These are phyloP conservation scores for Xiphydria camelus DNA, from an alignment of 2,888 invertebrate species.

Conservation along the genomic window DNA sequence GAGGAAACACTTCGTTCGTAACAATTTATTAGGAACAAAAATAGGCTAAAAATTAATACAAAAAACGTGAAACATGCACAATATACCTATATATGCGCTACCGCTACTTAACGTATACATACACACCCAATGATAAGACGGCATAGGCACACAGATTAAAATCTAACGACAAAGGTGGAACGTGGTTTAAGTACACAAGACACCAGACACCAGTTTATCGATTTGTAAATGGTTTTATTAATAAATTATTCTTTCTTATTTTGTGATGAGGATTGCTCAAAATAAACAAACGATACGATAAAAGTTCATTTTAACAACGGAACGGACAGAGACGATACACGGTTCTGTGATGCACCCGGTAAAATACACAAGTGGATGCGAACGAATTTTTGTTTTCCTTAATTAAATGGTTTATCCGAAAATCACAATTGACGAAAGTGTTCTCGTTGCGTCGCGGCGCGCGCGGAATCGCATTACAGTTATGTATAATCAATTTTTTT, in stretches of 20 bases:
- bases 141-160: not conserved
- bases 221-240: conserved; percentile 57
- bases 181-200: conserved; percentile 5
- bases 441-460: conserved; percentile 45
- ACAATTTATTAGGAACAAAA: conserved; percentile 12
- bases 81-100: conserved; percentile 3
- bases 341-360: conserved; percentile 40
- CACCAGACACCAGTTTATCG: conserved; percentile 33
- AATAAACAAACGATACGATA: conserved; percentile 55
- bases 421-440: conserved; percentile 56
- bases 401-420: conserved; percentile 47
- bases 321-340: conserved; percentile 50
- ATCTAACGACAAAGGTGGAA: not conserved
- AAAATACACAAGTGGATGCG: conserved; percentile 37
- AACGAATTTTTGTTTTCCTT: conserved; percentile 31
- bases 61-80: conserved; percentile 5
- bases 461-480: conserved; percentile 46
- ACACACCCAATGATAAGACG: conserved; percentile 5
- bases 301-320: conserved; percentile 53
- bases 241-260: conserved; percentile 56
- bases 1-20: conserved; percentile 4
- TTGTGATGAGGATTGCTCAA: conserved; percentile 52
- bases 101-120: not conserved
- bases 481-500: conserved; percentile 31
- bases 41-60: conserved; percentile 9